Evolutionary conservation across 2,113 vertebrate species (phyloP).

Genomic region (Callaeas wilsoni): DNA sequence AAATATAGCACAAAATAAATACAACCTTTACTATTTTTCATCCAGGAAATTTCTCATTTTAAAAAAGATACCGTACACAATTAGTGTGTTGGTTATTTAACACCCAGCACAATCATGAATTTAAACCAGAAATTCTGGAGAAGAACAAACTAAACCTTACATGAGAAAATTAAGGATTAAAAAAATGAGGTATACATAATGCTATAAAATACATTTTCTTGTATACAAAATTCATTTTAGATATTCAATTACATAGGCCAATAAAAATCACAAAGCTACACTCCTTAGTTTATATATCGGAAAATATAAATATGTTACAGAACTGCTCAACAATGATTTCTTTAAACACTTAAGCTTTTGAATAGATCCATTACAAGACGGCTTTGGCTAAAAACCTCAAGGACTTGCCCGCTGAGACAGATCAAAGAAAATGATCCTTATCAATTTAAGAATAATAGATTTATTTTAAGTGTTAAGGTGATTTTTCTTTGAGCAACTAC

Average conservation of each 20-base stretch:
- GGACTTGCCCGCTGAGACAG: neutral
- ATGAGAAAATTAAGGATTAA: neutral
- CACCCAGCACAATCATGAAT: neutral
- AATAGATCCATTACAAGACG: neutral
- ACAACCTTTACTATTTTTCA: neutral
- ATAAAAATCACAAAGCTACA: neutral
- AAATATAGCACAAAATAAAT: neutral
- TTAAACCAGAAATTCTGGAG: neutral
- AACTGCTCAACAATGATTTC: neutral
- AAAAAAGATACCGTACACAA: neutral
- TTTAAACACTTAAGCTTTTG: neutral
- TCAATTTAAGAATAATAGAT: neutral
- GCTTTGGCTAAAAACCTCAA: neutral
- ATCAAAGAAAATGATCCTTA: neutral
- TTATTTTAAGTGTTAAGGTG: neutral
- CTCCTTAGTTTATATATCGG: neutral
- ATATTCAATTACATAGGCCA: neutral
- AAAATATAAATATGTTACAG: neutral
- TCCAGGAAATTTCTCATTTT: neutral
- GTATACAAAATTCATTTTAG: neutral
- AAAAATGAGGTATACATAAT: neutral
- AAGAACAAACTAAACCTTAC: neutral
- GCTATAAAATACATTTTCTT: neutral
- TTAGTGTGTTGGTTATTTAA: neutral
- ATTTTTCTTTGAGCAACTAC: neutral